phyloP scores from a whole-genome alignment of 2,797 vertebrate species.

The Pelobates cultripes region DNA sequence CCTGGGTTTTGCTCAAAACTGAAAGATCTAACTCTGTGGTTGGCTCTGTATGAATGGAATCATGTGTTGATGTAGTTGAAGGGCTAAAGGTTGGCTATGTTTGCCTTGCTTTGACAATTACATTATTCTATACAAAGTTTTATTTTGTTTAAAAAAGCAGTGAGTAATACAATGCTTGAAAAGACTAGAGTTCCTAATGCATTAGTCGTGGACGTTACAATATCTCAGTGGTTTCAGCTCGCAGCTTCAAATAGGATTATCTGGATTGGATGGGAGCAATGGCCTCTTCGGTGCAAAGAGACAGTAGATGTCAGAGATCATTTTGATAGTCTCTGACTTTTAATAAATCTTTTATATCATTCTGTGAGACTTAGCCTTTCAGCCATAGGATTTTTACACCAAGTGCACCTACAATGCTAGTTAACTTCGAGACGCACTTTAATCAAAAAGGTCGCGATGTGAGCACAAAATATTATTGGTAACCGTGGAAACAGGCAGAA shows the following conservation, averaged over 20 bases:
- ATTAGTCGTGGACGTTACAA: too few species aligned
- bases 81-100: too few species aligned
- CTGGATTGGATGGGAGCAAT: constrained; percentile 7
- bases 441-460: constrained; percentile 60
- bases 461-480: constrained; percentile 53
- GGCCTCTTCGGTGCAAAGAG: background rate
- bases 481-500: constrained; percentile 58
- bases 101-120: too few species aligned
- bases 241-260: background rate
- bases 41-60: too few species aligned
- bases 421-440: constrained; percentile 41
- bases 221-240: background rate
- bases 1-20: too few species aligned
- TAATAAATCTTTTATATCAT: constrained; percentile 25
- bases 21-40: too few species aligned
- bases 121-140: too few species aligned
- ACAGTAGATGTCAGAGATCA: constrained; percentile 19
- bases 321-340: constrained; percentile 21
- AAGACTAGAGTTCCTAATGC: too few species aligned
- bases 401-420: background rate
- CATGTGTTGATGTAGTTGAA: too few species aligned
- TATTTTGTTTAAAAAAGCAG: too few species aligned
- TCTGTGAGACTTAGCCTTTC: background rate
- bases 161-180: too few species aligned
- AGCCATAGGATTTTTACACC: constrained; percentile 3